Conservation (phyloP, 1,140 invertebrate species). For the Macrotrachela quadricornifera region DNA sequence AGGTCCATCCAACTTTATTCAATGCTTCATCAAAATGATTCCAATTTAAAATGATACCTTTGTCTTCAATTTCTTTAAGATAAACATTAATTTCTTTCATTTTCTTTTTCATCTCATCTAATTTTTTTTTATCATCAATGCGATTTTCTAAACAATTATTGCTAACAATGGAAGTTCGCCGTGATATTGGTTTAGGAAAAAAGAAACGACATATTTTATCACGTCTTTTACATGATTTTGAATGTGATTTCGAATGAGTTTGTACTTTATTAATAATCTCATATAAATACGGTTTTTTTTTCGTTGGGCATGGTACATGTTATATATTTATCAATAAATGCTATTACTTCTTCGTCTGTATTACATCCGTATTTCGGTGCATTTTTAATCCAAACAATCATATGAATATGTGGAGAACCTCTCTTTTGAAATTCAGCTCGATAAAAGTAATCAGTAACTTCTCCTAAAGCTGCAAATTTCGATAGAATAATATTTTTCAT, state of each 20-base stretch:
- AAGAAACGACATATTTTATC: not conserved
- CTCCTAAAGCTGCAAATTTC: not conserved
- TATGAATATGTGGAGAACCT: not conserved
- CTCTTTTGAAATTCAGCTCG: not conserved
- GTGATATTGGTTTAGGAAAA: not conserved
- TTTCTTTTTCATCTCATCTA: too few relatives aligned
- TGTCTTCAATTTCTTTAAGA: too few relatives aligned
- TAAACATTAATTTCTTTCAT: too few relatives aligned
- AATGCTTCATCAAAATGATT: not conserved
- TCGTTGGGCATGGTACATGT: not conserved
- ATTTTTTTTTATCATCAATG: not conserved
- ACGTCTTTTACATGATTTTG: not conserved
- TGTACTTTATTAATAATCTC: not conserved
- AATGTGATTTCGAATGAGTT: not conserved
- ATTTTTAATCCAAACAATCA: not conserved
- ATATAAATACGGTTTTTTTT: not conserved
- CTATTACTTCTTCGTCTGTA: not conserved
- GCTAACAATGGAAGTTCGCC: not conserved
- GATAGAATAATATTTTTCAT: not conserved
- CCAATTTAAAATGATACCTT: too few relatives aligned
- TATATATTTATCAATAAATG: slow-evolving; percentile 1
- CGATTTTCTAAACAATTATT: not conserved
- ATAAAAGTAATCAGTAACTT: not conserved
- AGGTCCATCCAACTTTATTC: not conserved
- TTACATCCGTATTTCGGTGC: not conserved